Percentiles rank a stretch among this genome's conserved stretches.
Evolutionary conservation across 53 echinoderm and acorn worm species (phyloP).

Genomic region (Pentamera pediparva): DNA sequence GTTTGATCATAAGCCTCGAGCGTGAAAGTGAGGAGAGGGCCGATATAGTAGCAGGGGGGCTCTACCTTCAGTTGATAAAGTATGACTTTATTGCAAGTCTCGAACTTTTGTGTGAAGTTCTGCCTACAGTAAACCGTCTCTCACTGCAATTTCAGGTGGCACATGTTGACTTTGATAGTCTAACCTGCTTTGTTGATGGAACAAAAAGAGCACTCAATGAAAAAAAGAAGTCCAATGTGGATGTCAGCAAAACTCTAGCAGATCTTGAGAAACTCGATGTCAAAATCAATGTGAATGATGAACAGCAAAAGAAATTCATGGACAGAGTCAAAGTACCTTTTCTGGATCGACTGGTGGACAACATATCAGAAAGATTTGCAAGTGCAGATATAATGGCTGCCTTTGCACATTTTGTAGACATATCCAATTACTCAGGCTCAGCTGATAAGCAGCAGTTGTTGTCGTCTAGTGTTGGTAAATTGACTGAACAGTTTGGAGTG

Average conservation of each 20-base stretch:
- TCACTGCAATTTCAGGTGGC: conserved; percentile 12
- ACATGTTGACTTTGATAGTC: background rate
- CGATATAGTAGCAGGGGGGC: conserved; percentile 39
- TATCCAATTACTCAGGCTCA: conserved; percentile 31
- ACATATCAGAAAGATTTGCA: conserved; percentile 10
- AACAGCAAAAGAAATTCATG: conserved; percentile 1
- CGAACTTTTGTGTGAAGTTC: conserved; percentile 31
- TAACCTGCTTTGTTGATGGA: background rate
- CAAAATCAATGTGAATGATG: background rate
- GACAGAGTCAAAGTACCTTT: conserved; percentile 22
- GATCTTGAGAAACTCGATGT: background rate
- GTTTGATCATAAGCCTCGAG: conserved; percentile 30
- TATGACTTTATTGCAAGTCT: conserved; percentile 44
- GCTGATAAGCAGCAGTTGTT: conserved; percentile 20
- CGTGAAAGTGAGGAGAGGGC: conserved; percentile 56
- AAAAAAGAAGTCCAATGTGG: too few relatives aligned
- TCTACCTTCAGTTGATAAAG: conserved; percentile 31
- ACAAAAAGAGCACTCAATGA: background rate
- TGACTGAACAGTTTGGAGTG: background rate
- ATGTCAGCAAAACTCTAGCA: conserved; percentile 2
- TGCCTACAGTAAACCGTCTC: conserved; percentile 35
- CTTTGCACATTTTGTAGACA: conserved; percentile 7
- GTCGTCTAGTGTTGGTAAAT: background rate
- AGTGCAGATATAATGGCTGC: background rate
- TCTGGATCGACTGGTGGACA: conserved; percentile 6